Evolutionary conservation across 2,797 vertebrate genomes (phyloP).

Genomic region (Arnoldichthys spilopterus): DNA sequence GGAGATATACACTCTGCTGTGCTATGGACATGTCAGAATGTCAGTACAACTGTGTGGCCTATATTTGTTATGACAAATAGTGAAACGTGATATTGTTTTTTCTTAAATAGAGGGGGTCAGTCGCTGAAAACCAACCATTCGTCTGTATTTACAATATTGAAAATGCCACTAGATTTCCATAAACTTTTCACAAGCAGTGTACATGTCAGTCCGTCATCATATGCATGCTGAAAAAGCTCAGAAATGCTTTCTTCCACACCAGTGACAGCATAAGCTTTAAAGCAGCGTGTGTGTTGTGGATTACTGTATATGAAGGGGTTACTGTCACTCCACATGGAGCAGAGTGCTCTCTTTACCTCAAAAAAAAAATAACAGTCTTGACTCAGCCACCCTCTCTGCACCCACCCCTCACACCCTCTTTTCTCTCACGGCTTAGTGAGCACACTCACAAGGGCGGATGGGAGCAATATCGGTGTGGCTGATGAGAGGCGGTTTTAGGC

Average conservation of each 20-base stretch:
- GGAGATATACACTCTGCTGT: neutral
- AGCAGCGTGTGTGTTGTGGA: conserved; percentile 21
- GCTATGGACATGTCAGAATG: neutral
- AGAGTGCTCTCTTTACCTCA: neutral
- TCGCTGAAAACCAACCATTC: too few relatives aligned
- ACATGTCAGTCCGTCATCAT: neutral
- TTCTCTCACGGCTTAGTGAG: conserved; percentile 26
- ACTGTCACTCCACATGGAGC: conserved; percentile 4
- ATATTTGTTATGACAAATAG: neutral
- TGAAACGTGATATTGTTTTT: neutral
- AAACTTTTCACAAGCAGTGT: neutral
- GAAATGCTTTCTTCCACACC: conserved; percentile 10
- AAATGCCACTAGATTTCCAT: neutral
- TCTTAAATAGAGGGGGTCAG: too few relatives aligned
- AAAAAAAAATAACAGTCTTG: conserved; percentile 3
- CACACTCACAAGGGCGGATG: conserved; percentile 26
- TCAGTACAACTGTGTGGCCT: neutral
- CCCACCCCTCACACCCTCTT: too few relatives aligned
- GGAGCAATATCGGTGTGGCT: conserved; percentile 12
- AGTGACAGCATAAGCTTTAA: conserved; percentile 22
- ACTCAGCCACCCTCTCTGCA: neutral
- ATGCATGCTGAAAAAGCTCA: neutral
- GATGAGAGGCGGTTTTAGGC: conserved; percentile 35
- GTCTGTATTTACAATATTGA: neutral
- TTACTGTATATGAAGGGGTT: conserved; percentile 14